Conservation (phyloP, 2,888 invertebrate genomes). For the Caradrina clavipalpis region DNA sequence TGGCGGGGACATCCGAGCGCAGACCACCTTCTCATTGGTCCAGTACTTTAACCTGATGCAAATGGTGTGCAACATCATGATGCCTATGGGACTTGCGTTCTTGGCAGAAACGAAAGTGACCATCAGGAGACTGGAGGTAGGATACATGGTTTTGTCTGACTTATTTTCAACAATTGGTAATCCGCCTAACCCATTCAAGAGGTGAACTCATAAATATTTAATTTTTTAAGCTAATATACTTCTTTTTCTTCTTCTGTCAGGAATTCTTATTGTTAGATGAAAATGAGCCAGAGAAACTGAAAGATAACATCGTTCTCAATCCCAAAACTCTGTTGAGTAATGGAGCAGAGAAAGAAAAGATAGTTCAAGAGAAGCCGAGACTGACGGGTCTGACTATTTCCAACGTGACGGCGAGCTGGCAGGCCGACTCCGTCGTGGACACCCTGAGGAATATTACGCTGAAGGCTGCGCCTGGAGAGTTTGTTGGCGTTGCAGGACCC, state of each 20-base stretch:
- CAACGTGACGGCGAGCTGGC: constrained; percentile 86
- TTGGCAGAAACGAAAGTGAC: constrained; percentile 92
- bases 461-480: constrained; percentile 88
- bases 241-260: constrained; percentile 66
- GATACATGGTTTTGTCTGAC: not conserved
- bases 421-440: constrained; percentile 83
- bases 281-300: constrained; percentile 71
- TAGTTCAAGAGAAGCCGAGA: constrained; percentile 35
- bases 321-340: constrained; percentile 37
- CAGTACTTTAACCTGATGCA: constrained; percentile 95
- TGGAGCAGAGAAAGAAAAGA: constrained; percentile 38
- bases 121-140: constrained; percentile 91
- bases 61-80: constrained; percentile 91
- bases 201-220: not conserved
- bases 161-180: not conserved
- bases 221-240: not conserved
- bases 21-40: constrained; percentile 94
- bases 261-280: constrained; percentile 86
- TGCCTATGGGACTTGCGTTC: constrained; percentile 91
- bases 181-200: not conserved
- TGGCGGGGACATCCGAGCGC: constrained; percentile 91
- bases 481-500: constrained; percentile 93
- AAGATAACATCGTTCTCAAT: constrained; percentile 25
- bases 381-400: constrained; percentile 77
- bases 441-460: constrained; percentile 89